These are phyloP conservation scores for Coelopa pilipes DNA, from an alignment of 2,888 invertebrate genomes.

Conservation along the genomic window DNA sequence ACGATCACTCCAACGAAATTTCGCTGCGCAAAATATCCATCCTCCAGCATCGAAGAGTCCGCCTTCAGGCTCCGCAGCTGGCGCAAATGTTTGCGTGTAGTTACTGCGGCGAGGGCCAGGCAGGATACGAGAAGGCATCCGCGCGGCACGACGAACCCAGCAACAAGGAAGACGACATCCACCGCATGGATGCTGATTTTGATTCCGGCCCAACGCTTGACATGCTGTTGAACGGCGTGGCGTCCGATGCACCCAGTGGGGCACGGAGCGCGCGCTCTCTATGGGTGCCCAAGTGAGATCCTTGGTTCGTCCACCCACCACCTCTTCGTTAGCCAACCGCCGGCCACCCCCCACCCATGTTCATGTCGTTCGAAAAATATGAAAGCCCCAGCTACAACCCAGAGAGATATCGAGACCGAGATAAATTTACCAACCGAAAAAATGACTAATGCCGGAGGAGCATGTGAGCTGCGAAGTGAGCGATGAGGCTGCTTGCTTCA, in stretches of 20 bases:
- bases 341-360: neutral
- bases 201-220: neutral
- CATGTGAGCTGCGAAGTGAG: slow-evolving; percentile 11
- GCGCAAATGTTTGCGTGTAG: too few species aligned
- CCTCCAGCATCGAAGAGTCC: too few species aligned
- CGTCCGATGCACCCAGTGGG: neutral
- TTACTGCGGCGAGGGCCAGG: too few species aligned
- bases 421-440: slow-evolving; percentile 17
- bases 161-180: neutral
- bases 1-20: too few species aligned
- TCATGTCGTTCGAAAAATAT: slow-evolving; percentile 10
- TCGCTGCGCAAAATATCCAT: too few species aligned
- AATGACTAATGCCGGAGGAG: slow-evolving; percentile 4
- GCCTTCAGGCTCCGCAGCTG: too few species aligned
- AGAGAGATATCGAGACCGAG: slow-evolving; percentile 9
- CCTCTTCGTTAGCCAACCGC: too few species aligned
- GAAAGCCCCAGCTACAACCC: neutral
- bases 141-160: neutral
- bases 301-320: too few species aligned
- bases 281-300: neutral
- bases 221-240: neutral
- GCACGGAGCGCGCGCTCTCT: neutral
- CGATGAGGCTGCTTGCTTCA: slow-evolving; percentile 10
- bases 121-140: too few species aligned
- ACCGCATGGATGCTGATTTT: neutral